phyloP scores from a whole-genome alignment of 2,797 vertebrate genomes.

The Sebastiscus tertius region DNA sequence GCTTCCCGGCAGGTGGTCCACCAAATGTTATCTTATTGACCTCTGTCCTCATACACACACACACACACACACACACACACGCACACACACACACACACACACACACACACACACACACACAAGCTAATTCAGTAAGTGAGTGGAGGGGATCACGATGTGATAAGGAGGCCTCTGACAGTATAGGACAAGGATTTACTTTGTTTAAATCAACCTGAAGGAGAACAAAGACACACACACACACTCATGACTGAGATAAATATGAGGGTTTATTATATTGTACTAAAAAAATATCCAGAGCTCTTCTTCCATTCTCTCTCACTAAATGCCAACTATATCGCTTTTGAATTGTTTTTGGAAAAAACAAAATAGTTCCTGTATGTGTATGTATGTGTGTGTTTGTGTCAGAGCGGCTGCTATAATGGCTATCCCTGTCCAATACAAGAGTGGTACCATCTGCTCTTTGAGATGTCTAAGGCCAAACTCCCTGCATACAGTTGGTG shows the following conservation, averaged over 20 bases:
- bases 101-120: constrained; percentile 20
- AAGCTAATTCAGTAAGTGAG: neutral
- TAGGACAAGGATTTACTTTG: constrained; percentile 50
- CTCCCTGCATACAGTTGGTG: constrained; percentile 51
- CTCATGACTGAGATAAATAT: neutral
- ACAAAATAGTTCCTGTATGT: neutral
- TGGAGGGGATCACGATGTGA: constrained; percentile 44
- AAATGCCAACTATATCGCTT: neutral
- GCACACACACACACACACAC: constrained; percentile 22
- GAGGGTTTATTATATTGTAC: neutral
- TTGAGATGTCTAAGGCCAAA: constrained; percentile 16
- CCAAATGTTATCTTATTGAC: constrained; percentile 80
- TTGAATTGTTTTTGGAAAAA: neutral
- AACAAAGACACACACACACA: neutral
- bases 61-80: constrained; percentile 4
- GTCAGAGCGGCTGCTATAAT: neutral
- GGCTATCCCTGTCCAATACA: constrained; percentile 4
- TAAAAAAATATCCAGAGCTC: neutral
- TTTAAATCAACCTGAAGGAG: constrained; percentile 48
- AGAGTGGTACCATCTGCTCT: constrained; percentile 54
- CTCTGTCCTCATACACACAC: constrained; percentile 57
- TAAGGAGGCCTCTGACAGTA: constrained; percentile 50
- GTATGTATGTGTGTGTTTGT: neutral
- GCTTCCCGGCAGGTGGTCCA: constrained; percentile 77
- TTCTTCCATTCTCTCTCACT: neutral